Conservation (phyloP, 1,140 invertebrate species). For the Drosophila cardini region DNA sequence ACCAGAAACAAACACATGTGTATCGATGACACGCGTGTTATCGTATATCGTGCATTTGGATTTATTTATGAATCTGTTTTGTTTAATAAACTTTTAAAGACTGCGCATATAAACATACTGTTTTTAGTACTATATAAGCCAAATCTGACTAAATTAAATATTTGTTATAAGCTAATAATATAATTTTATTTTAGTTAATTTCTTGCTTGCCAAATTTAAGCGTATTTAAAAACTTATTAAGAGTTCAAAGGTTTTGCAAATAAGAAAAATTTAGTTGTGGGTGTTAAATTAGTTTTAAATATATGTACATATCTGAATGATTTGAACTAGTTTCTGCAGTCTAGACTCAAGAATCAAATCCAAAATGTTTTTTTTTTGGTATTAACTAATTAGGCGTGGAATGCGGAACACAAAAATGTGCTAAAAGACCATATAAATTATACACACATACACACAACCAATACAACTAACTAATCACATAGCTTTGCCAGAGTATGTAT, state of each 20-base stretch:
- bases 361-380: constrained; percentile 3
- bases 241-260: no score
- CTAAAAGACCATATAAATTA: constrained; percentile 72
- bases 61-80: neutral
- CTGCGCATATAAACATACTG: no score
- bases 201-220: no score
- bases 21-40: neutral
- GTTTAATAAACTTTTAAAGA: neutral
- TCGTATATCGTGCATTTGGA: neutral
- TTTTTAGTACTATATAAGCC: no score
- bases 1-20: constrained; percentile 9
- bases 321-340: neutral
- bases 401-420: constrained; percentile 75
- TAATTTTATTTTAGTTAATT: no score
- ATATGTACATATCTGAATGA: neutral
- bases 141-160: no score
- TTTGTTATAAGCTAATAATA: no score
- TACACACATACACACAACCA: constrained; percentile 24
- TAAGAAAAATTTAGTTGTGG: no score
- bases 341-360: constrained; percentile 10
- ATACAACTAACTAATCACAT: constrained; percentile 25
- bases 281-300: neutral
- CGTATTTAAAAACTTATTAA: no score
- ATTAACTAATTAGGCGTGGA: constrained; percentile 68
- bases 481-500: constrained; percentile 26